These are phyloP conservation scores for Achroia grisella DNA, from an alignment of 1,140 invertebrate species.

Conservation along the genomic window DNA sequence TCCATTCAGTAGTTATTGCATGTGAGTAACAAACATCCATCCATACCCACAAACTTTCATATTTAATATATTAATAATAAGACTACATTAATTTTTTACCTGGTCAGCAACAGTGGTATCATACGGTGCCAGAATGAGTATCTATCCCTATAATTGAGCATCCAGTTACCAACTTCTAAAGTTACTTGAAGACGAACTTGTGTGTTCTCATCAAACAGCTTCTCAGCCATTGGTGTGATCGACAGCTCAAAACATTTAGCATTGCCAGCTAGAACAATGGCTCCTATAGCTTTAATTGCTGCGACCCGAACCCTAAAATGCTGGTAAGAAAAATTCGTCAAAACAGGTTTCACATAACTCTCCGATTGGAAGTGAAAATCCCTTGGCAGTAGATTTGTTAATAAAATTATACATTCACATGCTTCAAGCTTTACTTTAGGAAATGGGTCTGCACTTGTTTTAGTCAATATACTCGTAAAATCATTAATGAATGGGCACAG, in stretches of 20 bases:
- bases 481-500: slow-evolving; percentile 83
- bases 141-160: slow-evolving; percentile 80
- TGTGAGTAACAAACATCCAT: too few species aligned
- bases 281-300: slow-evolving; percentile 81
- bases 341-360: slow-evolving; percentile 81
- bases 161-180: slow-evolving; percentile 80
- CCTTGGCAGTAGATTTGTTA: slow-evolving; percentile 78
- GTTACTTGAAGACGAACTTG: slow-evolving; percentile 78
- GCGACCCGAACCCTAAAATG: slow-evolving; percentile 85
- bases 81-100: slow-evolving; percentile 33
- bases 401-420: slow-evolving; percentile 79
- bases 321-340: slow-evolving; percentile 84
- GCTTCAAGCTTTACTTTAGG: slow-evolving; percentile 86
- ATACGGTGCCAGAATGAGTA: slow-evolving; percentile 85
- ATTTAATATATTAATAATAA: too few species aligned
- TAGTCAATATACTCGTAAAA: slow-evolving; percentile 81
- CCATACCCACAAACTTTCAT: too few species aligned
- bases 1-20: too few species aligned
- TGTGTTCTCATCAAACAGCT: slow-evolving; percentile 83
- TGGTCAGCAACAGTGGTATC: slow-evolving; percentile 82
- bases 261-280: slow-evolving; percentile 60
- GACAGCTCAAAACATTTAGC: slow-evolving; percentile 64
- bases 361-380: slow-evolving; percentile 85
- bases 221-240: slow-evolving; percentile 79
- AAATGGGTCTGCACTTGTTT: slow-evolving; percentile 83